These are phyloP conservation scores for Ifrita kowaldi DNA, from an alignment of 2,113 vertebrate species.

Conservation along the genomic window DNA sequence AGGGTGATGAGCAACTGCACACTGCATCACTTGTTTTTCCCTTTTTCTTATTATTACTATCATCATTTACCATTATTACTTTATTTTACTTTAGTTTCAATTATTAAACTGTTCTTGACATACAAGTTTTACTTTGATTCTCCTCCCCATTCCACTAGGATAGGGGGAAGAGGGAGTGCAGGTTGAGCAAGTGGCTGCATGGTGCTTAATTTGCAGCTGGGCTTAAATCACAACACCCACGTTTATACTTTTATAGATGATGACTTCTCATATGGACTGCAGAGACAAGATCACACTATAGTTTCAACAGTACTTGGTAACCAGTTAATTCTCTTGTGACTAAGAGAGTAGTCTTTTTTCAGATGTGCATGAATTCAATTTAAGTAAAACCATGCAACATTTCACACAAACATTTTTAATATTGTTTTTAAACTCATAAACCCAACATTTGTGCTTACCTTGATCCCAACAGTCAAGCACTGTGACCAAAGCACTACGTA, in stretches of 20 bases:
- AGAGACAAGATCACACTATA: neutral
- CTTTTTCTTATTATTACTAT: neutral
- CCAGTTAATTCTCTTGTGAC: neutral
- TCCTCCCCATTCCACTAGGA: neutral
- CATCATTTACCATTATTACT: neutral
- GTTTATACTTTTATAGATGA: neutral
- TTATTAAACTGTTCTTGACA: neutral
- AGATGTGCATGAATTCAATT: neutral
- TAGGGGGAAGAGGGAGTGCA: neutral
- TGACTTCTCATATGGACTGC: neutral
- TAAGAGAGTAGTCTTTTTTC: neutral
- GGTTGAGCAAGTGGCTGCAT: accelerated
- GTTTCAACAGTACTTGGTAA: neutral
- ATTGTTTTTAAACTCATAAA: neutral
- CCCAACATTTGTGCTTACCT: conserved; percentile 53
- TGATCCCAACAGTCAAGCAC: conserved; percentile 82
- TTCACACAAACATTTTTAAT: neutral
- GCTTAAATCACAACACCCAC: neutral
- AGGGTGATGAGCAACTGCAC: neutral
- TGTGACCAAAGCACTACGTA: conserved; percentile 81
- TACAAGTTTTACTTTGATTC: neutral
- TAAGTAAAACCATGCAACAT: neutral
- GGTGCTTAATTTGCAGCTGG: neutral
- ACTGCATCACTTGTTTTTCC: neutral
- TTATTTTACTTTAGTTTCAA: neutral